Conservation (phyloP, 2,113 vertebrate species). For the Microtus pennsylvanicus region DNA sequence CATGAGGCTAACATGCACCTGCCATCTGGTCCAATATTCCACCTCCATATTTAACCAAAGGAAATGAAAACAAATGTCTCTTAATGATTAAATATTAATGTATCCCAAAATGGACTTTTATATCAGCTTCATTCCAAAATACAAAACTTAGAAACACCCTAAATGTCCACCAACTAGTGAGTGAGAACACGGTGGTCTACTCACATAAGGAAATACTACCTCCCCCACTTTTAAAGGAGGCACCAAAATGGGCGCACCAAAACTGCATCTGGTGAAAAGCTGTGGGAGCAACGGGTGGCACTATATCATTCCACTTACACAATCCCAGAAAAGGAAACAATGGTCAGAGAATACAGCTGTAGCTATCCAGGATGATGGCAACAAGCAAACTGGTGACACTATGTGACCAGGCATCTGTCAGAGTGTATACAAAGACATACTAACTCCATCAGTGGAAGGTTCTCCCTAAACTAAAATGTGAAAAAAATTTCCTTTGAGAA, state of each 20-base stretch:
- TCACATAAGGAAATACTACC: background rate
- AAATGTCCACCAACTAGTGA: background rate
- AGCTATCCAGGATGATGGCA: background rate
- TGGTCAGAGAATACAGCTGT: background rate
- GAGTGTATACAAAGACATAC: background rate
- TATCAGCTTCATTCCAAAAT: background rate
- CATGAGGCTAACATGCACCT: background rate
- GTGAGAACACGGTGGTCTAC: background rate
- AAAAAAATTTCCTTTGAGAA: background rate
- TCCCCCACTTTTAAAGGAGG: background rate
- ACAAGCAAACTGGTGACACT: background rate
- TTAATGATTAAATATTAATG: background rate
- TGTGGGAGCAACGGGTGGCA: background rate
- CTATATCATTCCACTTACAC: background rate
- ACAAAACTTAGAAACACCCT: background rate
- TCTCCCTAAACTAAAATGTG: constrained; percentile 7
- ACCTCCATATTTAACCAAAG: background rate
- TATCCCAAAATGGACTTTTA: background rate
- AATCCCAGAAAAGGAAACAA: background rate
- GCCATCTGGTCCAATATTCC: background rate
- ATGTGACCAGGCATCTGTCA: background rate
- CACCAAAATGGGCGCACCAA: background rate
- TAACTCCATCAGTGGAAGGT: background rate
- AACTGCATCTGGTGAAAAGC: background rate
- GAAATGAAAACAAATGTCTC: constrained; percentile 1